These are phyloP conservation scores for Eulemur mongoz DNA, from an alignment of 2,797 vertebrate species.

Conservation along the genomic window DNA sequence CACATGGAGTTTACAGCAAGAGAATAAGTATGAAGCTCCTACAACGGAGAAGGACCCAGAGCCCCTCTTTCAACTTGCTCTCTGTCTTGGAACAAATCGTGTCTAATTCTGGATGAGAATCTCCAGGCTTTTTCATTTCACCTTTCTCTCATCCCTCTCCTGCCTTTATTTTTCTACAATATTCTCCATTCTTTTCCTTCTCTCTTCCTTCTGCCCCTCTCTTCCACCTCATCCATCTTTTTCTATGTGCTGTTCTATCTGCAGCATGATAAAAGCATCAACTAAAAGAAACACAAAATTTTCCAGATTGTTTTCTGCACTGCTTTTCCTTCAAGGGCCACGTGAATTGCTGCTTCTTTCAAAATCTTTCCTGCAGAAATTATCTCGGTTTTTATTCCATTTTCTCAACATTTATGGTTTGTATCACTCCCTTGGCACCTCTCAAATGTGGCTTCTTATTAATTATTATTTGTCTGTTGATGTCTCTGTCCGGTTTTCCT, in stretches of 20 bases:
- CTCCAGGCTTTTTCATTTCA: not conserved
- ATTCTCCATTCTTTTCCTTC: not conserved
- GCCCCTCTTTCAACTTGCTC: not conserved
- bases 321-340: not conserved
- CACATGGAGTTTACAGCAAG: not conserved
- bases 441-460: not conserved
- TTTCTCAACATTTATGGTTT: not conserved
- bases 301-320: not conserved
- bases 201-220: not conserved
- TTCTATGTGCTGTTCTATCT: not conserved
- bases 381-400: not conserved
- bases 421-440: not conserved
- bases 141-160: not conserved
- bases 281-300: not conserved
- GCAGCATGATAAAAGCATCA: not conserved
- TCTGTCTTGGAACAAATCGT: not conserved
- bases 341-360: not conserved
- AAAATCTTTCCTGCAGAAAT: constrained; percentile 25
- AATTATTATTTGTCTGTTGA: not conserved
- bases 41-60: not conserved
- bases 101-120: not conserved
- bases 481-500: not conserved
- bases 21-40: not conserved
- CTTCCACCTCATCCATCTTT: not conserved
- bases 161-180: not conserved